These are phyloP conservation scores for Chamaea fasciata DNA, from an alignment of 2,113 vertebrate species.

Conservation along the genomic window DNA sequence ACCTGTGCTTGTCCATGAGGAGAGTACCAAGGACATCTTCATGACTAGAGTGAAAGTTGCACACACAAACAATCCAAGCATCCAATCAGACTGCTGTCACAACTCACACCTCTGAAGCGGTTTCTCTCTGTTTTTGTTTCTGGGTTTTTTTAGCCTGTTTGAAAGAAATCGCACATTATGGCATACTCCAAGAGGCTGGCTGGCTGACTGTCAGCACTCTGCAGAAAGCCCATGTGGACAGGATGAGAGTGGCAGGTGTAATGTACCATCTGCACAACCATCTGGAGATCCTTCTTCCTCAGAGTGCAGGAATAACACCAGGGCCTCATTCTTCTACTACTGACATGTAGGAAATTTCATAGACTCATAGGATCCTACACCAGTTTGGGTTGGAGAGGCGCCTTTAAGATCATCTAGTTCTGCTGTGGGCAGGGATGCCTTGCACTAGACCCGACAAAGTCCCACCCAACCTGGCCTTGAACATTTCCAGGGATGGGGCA, in stretches of 20 bases:
- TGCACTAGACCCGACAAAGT: background rate
- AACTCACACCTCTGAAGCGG: background rate
- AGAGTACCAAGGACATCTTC: background rate
- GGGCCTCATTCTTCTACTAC: background rate
- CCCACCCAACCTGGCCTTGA: accelerated
- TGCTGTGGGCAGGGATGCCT: background rate
- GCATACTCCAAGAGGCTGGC: background rate
- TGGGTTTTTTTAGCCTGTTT: background rate
- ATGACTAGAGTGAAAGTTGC: background rate
- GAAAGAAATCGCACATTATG: background rate
- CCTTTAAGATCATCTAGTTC: background rate
- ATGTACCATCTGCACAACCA: slow-evolving; percentile 5
- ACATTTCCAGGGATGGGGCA: background rate
- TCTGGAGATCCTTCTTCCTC: slow-evolving; percentile 3
- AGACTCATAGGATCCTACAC: background rate
- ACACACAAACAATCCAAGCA: background rate
- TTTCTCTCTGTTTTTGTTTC: background rate
- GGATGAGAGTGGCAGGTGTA: slow-evolving; percentile 8
- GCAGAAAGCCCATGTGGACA: background rate
- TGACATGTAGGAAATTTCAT: background rate
- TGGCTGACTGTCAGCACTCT: background rate
- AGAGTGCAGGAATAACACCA: background rate
- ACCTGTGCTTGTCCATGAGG: background rate
- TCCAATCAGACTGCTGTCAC: background rate
- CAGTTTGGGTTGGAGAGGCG: background rate